A percentile compares a stretch with the other conserved stretches of the same genome.
Evolutionary conservation across 2,797 vertebrate genomes (phyloP).

Genomic region (Eidolon dupreanum): DNA sequence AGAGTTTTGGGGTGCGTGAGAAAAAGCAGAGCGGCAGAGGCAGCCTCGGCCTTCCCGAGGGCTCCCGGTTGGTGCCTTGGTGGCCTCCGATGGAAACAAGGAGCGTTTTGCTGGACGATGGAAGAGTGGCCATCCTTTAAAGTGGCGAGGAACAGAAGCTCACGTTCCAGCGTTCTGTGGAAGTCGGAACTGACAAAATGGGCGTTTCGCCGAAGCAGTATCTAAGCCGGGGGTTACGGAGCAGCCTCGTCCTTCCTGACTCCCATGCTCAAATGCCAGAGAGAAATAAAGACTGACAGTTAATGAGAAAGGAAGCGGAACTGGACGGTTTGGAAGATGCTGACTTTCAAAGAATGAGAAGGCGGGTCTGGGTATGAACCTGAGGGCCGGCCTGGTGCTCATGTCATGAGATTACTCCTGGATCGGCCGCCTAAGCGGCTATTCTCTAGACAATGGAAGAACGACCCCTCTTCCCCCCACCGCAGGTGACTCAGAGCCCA

Average conservation of each 20-base stretch:
- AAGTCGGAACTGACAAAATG: neutral
- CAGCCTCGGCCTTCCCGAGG: neutral
- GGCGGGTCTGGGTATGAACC: neutral
- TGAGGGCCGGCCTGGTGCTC: too few species aligned
- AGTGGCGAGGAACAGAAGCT: neutral
- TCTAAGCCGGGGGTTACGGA: neutral
- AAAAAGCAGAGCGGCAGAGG: neutral
- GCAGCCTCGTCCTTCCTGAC: neutral
- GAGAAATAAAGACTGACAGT: neutral
- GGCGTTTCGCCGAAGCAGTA: neutral
- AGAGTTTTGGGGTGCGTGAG: neutral
- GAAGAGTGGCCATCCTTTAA: neutral
- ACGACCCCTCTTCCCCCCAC: neutral
- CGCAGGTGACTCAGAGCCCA: neutral
- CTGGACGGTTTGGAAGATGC: neutral
- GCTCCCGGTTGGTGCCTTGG: neutral
- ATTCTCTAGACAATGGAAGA: neutral
- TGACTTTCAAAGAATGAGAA: neutral
- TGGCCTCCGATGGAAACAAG: neutral
- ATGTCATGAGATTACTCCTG: too few species aligned
- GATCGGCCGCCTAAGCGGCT: too few species aligned
- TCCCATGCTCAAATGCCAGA: neutral
- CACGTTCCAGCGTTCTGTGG: neutral
- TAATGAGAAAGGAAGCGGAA: neutral
- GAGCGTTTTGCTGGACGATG: neutral